A percentile compares a stretch with the other conserved stretches of the same genome.
Conservation (phyloP, 1,140 invertebrate genomes). For the Popillia japonica region DNA sequence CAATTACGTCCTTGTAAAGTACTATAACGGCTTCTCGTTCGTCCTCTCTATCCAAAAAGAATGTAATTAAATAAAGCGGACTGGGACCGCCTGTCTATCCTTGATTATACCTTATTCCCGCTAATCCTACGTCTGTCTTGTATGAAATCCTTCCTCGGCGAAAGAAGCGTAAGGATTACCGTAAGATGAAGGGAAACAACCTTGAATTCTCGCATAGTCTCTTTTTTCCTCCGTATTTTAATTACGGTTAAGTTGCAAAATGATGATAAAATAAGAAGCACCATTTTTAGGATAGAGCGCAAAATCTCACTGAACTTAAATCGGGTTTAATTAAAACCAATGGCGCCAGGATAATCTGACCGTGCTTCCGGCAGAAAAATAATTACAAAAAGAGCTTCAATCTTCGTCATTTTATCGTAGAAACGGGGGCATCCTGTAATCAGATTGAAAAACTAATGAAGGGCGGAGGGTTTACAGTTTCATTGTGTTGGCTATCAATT, state of each 20-base stretch:
- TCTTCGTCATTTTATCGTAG: conserved; percentile 26
- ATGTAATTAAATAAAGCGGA: conserved; percentile 8
- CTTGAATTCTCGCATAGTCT: not conserved
- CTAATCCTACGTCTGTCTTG: conserved; percentile 13
- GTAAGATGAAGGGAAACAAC: not conserved
- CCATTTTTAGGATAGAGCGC: conserved; percentile 13
- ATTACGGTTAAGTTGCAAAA: conserved; percentile 25
- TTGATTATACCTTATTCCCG: conserved; percentile 19
- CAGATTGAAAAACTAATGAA: conserved; percentile 32
- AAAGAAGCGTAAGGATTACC: conserved; percentile 5
- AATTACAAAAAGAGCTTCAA: conserved; percentile 26
- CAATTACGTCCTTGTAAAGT: not conserved
- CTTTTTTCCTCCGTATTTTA: conserved; percentile 15
- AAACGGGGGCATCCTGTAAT: not conserved
- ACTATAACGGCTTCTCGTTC: not conserved
- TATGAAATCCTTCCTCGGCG: not conserved
- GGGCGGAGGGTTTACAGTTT: not conserved
- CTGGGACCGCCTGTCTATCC: not conserved
- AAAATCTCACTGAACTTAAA: conserved; percentile 8
- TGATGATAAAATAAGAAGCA: conserved; percentile 26
- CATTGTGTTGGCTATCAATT: conserved; percentile 6
- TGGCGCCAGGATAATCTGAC: conserved; percentile 29
- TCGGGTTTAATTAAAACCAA: conserved; percentile 28
- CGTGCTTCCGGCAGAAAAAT: conserved; percentile 18
- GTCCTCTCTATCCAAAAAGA: not conserved